Base-by-base conservation (phyloP, 2,113 vertebrate species). In the Macquaria australasica region DNA sequence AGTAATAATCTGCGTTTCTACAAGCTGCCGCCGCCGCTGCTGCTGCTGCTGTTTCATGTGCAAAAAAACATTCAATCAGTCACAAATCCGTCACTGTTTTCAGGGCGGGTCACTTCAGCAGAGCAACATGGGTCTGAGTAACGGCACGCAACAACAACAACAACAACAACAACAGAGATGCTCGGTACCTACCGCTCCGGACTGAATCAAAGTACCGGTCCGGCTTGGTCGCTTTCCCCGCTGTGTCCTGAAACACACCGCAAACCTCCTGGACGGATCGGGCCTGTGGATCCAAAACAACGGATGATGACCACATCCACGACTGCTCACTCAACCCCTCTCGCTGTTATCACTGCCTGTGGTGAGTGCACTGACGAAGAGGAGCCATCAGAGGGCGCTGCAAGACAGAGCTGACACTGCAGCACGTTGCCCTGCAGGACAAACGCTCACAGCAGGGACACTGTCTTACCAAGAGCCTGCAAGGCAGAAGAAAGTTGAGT, bases 181-280 rank as follows among this genome's bases (percentile, higher is more conserved):
- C 6, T 53, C 16, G 31, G 45, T 77, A 81, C 90, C 48, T 83
- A 91, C 93, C 71, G 50, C 21, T 43, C 15, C 55, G 21, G 45
- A 68, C 34, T 9, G 64, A n/a, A 43, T 58, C 41, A 21, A 15
- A 5, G 6, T 48, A 12, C 34, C 39, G 78, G 41, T 4, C 69
- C 63, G 18, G 45, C 12, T 3, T 73, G 55, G 25, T 88, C 55
- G 68, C 56, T 70, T 37, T 62, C 37, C 62, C 37, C 16, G 23
- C 8, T 73, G 55, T 31, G 25, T 88, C 59, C 71, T 39, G 12
- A 68, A 53, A 73, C 68, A 69, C n/a, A 2, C 41, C 34, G 21
- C 68, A 25, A 31, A n/a, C 69, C 37, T 72, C 56, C 53, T 2
- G 51, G 1, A 76, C 31, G 7, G 31, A 43, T 79, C 58, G n/a